phyloP scores from a whole-genome alignment of 2,113 vertebrate species.

The Callipepla californica region DNA sequence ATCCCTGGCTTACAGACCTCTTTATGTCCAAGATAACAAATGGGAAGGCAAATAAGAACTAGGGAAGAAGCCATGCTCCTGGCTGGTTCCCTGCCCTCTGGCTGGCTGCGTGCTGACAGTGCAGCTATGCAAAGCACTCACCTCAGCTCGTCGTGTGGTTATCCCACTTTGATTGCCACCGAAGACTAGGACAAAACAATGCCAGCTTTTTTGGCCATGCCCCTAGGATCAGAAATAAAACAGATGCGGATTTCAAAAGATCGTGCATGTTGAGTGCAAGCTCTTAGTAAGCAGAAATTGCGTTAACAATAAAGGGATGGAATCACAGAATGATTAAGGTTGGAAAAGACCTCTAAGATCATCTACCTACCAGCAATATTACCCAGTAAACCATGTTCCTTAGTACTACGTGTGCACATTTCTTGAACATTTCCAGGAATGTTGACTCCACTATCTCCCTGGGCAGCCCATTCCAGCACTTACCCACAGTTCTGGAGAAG shows the following conservation, averaged over 20 bases:
- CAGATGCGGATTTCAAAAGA: not conserved
- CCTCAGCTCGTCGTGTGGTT: not conserved
- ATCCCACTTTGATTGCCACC: not conserved
- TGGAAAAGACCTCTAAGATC: no score
- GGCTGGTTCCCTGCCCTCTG: constrained; percentile 24
- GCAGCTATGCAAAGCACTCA: constrained; percentile 51
- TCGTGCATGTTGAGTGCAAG: not conserved
- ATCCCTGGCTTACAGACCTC: constrained; percentile 44
- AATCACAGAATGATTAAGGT: no score
- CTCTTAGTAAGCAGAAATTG: not conserved
- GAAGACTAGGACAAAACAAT: not conserved
- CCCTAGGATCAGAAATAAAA: not conserved
- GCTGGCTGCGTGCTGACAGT: constrained; percentile 25
- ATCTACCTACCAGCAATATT: no score
- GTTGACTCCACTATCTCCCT: no score
- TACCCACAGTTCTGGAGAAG: no score
- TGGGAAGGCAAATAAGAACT: constrained; percentile 30
- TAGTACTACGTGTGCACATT: no score
- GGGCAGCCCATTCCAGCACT: no score
- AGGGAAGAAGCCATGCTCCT: not conserved
- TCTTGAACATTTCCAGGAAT: no score
- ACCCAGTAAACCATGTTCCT: no score
- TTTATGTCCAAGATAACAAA: constrained; percentile 57
- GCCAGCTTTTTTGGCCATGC: not conserved
- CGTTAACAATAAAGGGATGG: not conserved